A percentile compares a stretch with the other conserved stretches of the same genome.
Evolutionary conservation across 2,113 vertebrate genomes (phyloP).

Genomic region (Peromyscus polionotus): DNA sequence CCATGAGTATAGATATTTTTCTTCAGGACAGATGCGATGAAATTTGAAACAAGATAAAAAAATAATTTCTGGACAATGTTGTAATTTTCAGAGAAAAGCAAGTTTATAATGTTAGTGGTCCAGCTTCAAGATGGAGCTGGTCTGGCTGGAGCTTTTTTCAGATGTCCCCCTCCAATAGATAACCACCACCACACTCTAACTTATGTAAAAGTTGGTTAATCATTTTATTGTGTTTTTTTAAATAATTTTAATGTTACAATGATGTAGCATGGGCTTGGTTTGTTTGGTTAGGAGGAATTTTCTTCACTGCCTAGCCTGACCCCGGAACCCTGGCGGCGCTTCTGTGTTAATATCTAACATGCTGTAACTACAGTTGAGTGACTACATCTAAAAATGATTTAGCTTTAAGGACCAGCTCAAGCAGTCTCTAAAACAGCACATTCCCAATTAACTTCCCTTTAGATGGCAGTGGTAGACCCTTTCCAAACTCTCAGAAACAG

Average conservation of each 20-base stretch:
- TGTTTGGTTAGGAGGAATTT: not conserved
- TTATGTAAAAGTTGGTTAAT: not conserved
- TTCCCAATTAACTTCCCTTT: not conserved
- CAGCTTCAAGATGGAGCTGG: not conserved
- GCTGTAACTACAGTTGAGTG: not conserved
- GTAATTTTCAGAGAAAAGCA: not conserved
- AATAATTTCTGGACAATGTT: not conserved
- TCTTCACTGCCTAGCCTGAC: not conserved
- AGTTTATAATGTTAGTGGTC: not conserved
- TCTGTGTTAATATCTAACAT: not conserved
- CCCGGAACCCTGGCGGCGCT: accelerated
- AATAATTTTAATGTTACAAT: slow-evolving; percentile 29
- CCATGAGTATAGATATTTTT: not conserved
- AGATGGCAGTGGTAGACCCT: not conserved
- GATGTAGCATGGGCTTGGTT: not conserved
- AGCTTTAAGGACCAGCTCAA: not conserved
- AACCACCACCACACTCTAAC: not conserved
- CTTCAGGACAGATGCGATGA: not conserved
- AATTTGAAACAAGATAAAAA: not conserved
- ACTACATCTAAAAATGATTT: not conserved
- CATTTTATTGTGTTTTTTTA: not conserved
- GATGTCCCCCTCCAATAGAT: not conserved
- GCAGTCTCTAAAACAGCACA: not conserved
- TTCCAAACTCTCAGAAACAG: not conserved
- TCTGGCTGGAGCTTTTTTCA: not conserved